A percentile compares a stretch with the other conserved stretches of the same genome.
Evolutionary conservation across 2,888 invertebrate species (phyloP).

Genomic region (Halocaridina rubra): DNA sequence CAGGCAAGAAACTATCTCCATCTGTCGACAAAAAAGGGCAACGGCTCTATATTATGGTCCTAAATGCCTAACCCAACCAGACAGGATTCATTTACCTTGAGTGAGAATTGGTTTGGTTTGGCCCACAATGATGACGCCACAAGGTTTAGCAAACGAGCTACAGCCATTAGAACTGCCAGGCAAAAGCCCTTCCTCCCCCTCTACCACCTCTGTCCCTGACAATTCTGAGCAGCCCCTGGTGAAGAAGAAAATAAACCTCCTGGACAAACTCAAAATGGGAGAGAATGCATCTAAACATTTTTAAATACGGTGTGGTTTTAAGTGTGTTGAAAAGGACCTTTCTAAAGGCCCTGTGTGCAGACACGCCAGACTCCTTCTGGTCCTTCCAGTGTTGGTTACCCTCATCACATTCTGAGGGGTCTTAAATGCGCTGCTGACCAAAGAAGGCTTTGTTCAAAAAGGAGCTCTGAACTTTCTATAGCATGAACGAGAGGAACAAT

Average conservation of each 20-base stretch:
- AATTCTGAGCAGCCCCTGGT: neutral
- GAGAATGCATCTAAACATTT: neutral
- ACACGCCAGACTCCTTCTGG: too few species aligned
- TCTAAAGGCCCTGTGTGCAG: constrained; percentile 6
- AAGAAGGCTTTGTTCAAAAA: constrained; percentile 32
- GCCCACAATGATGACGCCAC: constrained; percentile 53
- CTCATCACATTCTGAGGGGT: constrained; percentile 26
- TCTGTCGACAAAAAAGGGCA: constrained; percentile 61
- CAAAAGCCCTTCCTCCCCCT: constrained; percentile 11
- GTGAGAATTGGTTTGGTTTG: constrained; percentile 58
- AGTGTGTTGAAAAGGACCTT: constrained; percentile 36
- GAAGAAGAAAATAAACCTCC: constrained; percentile 27
- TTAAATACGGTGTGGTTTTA: constrained; percentile 38
- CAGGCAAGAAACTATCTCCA: constrained; percentile 60
- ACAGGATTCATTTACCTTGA: constrained; percentile 59
- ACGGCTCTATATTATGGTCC: constrained; percentile 54
- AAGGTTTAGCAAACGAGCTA: constrained; percentile 58
- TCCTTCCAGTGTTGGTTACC: constrained; percentile 53
- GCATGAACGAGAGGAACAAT: constrained; percentile 15
- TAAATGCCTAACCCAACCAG: constrained; percentile 59
- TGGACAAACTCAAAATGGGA: neutral
- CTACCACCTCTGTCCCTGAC: neutral
- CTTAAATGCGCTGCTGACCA: constrained; percentile 30
- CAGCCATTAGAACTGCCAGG: constrained; percentile 47
- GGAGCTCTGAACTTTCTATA: too few species aligned